These are phyloP conservation scores for Porites cylindrica DNA, from an alignment of 92 coral and sea anemone genomes.

Conservation along the genomic window DNA sequence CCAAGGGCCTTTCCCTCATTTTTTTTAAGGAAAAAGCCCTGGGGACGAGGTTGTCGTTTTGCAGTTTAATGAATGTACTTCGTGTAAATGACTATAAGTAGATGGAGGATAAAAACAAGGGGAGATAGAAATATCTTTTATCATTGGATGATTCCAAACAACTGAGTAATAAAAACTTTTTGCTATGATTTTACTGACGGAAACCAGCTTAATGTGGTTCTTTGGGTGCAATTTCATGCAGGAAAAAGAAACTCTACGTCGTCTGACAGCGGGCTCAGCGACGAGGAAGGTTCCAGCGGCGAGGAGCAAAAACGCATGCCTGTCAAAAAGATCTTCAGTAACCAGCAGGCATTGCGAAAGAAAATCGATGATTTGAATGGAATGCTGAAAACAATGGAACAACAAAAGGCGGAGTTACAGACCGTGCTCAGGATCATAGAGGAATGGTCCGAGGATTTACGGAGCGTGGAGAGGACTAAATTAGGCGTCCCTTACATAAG, in stretches of 20 bases:
- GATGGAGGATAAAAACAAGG: too few relatives aligned
- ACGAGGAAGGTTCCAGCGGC: conserved; percentile 75
- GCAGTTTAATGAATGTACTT: too few relatives aligned
- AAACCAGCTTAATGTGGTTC: too few relatives aligned
- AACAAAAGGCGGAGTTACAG: conserved; percentile 77
- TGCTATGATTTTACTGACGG: too few relatives aligned
- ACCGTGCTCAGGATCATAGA: conserved; percentile 69
- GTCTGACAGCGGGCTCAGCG: conserved; percentile 71
- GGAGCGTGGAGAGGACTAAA: conserved; percentile 82
- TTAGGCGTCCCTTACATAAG: conserved; percentile 95
- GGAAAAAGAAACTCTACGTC: conserved; percentile 29
- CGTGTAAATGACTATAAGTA: too few relatives aligned
- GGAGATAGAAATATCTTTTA: too few relatives aligned
- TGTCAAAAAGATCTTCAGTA: conserved; percentile 81
- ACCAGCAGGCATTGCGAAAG: conserved; percentile 73
- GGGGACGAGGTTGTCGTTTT: too few relatives aligned
- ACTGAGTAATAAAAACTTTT: too few relatives aligned
- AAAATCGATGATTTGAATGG: conserved; percentile 84
- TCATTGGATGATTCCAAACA: too few relatives aligned
- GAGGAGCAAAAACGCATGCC: conserved; percentile 82
- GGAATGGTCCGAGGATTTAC: conserved; percentile 80
- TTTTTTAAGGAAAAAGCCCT: too few relatives aligned
- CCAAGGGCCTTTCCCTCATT: too few relatives aligned
- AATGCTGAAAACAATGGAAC: conserved; percentile 77
- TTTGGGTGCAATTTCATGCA: not conserved